Evolutionary conservation across 1,140 invertebrate species (phyloP).

Genomic region (Gerris buenoi): DNA sequence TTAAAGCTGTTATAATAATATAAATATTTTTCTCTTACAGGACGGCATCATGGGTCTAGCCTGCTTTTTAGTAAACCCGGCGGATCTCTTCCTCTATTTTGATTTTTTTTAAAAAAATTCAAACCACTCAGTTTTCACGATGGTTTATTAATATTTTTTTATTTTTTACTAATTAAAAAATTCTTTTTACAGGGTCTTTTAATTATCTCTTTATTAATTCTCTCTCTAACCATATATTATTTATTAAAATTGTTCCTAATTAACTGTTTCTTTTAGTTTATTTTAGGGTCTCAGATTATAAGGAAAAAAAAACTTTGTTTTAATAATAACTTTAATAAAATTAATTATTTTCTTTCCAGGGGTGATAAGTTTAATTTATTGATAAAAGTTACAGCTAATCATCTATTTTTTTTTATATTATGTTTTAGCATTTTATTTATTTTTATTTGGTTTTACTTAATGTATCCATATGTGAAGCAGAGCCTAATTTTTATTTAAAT

Average conservation of each 20-base stretch:
- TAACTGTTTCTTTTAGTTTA: not conserved
- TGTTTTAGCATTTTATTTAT: not conserved
- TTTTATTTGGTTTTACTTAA: not conserved
- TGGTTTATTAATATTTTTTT: not conserved
- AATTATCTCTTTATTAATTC: too few relatives aligned
- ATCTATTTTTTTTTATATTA: not conserved
- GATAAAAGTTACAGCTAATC: too few relatives aligned
- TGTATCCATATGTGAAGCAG: not conserved
- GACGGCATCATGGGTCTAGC: not conserved
- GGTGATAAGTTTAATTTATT: constrained; percentile 5
- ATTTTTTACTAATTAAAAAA: not conserved
- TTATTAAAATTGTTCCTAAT: not conserved
- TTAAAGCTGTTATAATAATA: not conserved
- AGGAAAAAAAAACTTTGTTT: too few relatives aligned
- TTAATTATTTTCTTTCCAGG: constrained; percentile 3
- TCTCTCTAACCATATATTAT: too few relatives aligned
- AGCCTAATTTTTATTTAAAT: too few relatives aligned
- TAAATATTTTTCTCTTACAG: not conserved
- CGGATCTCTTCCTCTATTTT: not conserved
- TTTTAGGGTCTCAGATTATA: too few relatives aligned
- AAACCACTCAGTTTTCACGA: not conserved
- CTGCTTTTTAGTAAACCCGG: not conserved
- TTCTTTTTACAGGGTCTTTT: too few relatives aligned
- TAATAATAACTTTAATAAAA: not conserved
- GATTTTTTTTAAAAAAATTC: not conserved